Percentiles rank a stretch among this genome's conserved stretches.
These are phyloP conservation scores for Pyrochroa serraticornis DNA, from an alignment of 2,888 invertebrate genomes.

Conservation along the genomic window DNA sequence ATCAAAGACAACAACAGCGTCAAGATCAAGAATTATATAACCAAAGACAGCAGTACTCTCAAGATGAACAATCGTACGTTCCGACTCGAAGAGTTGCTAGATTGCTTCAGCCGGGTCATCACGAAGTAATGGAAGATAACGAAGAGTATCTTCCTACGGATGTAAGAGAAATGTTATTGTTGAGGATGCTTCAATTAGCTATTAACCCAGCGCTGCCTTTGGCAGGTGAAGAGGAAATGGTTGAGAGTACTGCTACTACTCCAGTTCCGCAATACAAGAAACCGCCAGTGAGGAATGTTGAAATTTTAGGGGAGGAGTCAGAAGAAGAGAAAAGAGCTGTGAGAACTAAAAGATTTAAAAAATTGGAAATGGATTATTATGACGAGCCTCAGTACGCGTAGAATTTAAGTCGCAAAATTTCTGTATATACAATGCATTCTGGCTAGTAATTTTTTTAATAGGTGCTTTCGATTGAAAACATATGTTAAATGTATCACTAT, in stretches of 20 bases:
- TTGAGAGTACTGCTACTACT: conserved; percentile 55
- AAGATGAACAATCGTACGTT: conserved; percentile 41
- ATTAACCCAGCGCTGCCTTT: conserved; percentile 66
- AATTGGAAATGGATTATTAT: conserved; percentile 37
- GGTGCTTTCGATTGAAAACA: background rate
- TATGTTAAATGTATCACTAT: background rate
- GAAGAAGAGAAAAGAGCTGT: conserved; percentile 39
- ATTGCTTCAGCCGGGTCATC: conserved; percentile 35
- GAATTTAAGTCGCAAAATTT: background rate
- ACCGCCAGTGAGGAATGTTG: conserved; percentile 72
- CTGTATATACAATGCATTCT: background rate
- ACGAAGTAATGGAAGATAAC: conserved; percentile 38
- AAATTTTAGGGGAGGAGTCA: conserved; percentile 71
- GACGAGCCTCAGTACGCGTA: conserved; percentile 2
- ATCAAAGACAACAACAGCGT: conserved; percentile 5
- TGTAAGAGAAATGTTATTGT: conserved; percentile 71
- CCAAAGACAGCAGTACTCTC: conserved; percentile 35
- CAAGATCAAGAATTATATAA: conserved; percentile 28
- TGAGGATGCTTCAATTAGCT: conserved; percentile 75
- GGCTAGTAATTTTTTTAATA: background rate
- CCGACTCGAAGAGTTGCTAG: conserved; percentile 51
- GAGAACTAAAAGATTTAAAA: conserved; percentile 41
- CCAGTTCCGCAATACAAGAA: conserved; percentile 62
- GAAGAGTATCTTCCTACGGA: conserved; percentile 72
- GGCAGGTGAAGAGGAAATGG: conserved; percentile 47